Evolutionary conservation across 2,797 vertebrate genomes (phyloP).

Genomic region (Hybognathus amarus): DNA sequence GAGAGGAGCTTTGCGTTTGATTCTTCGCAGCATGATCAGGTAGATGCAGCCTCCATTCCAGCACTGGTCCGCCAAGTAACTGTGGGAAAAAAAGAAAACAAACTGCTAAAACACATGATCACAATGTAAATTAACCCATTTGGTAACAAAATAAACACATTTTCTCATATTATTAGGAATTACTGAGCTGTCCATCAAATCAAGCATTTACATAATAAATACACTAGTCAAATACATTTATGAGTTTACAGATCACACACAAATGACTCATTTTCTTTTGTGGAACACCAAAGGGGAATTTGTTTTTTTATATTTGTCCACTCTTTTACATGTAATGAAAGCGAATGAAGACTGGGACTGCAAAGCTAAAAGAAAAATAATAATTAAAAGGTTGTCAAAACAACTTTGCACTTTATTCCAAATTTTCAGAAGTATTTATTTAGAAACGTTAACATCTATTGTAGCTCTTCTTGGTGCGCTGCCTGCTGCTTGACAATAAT

Average conservation of each 20-base stretch:
- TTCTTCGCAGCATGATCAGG: conserved; percentile 95
- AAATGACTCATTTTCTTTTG: background rate
- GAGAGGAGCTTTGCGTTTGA: conserved; percentile 91
- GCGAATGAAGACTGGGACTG: background rate
- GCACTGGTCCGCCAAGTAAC: conserved; percentile 97
- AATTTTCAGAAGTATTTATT: background rate
- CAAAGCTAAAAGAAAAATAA: background rate
- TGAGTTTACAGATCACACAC: background rate
- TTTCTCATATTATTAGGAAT: background rate
- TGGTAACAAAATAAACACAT: conserved; percentile 1
- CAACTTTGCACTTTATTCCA: background rate
- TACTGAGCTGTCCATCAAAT: conserved; percentile 18
- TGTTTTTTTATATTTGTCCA: background rate
- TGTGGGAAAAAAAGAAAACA: conserved; percentile 62
- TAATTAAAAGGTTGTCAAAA: background rate
- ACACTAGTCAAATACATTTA: too few relatives aligned
- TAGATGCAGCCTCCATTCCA: conserved; percentile 96
- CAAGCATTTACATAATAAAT: background rate
- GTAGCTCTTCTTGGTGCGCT: background rate
- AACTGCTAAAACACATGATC: background rate
- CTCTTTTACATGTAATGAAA: background rate
- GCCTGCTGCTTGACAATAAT: background rate
- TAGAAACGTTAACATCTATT: background rate
- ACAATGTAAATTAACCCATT: background rate
- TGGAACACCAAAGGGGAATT: background rate